Percentiles rank a stretch among this genome's conserved stretches.
phyloP scores from a whole-genome alignment of 2,113 vertebrate genomes.

The Xiphophorus hellerii region DNA sequence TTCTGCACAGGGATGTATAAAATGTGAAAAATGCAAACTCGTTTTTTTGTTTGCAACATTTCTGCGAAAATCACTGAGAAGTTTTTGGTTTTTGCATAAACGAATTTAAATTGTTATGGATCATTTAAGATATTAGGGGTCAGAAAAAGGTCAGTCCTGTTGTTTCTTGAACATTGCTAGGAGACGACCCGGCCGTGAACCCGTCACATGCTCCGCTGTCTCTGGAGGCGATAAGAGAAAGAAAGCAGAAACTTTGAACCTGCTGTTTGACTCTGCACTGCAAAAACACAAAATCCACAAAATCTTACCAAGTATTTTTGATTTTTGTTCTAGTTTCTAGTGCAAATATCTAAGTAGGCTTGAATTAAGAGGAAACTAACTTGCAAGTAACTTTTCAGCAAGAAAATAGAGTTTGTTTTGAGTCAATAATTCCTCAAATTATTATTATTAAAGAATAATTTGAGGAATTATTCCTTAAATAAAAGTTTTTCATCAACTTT shows the following conservation, averaged over 20 bases:
- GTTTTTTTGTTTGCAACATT: neutral
- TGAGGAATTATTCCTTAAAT: no score
- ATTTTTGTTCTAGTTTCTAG: no score
- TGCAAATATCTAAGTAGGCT: no score
- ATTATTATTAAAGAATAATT: no score
- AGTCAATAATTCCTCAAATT: no score
- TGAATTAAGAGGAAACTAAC: no score
- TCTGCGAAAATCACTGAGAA: no score
- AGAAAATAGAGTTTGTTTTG: no score
- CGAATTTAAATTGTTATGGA: neutral
- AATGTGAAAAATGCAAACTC: neutral
- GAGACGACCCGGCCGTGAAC: neutral
- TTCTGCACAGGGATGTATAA: neutral
- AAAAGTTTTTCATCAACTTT: no score
- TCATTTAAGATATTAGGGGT: no score
- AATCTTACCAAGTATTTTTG: no score
- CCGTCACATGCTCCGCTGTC: neutral
- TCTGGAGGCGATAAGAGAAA: neutral
- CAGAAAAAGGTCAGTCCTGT: neutral
- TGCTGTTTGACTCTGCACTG: slow-evolving; percentile 12
- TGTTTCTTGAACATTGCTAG: neutral
- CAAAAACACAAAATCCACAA: slow-evolving; percentile 31
- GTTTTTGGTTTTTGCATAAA: neutral
- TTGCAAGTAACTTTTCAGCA: no score
- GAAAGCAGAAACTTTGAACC: neutral